Evolutionary conservation across 2,888 invertebrate genomes (phyloP).

Genomic region (Galerucella nymphaeae): DNA sequence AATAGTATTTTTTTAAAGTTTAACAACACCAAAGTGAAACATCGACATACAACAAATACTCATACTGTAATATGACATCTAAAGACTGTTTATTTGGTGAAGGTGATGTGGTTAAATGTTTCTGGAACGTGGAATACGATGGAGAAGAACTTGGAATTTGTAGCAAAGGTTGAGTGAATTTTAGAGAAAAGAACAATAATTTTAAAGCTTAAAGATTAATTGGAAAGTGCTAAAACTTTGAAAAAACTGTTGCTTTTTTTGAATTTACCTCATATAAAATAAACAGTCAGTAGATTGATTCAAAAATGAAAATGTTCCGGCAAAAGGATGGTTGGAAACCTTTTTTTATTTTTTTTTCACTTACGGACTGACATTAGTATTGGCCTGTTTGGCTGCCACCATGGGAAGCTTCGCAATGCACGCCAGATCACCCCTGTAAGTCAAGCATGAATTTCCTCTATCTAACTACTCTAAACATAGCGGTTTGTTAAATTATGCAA

Average conservation of each 20-base stretch:
- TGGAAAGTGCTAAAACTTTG: no score
- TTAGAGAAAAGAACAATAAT: no score
- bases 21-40: conserved; percentile 6
- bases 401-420: conserved; percentile 61
- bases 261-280: not conserved
- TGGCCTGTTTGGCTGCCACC: conserved; percentile 51
- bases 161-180: no score
- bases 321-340: conserved; percentile 43
- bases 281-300: conserved; percentile 17
- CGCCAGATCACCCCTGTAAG: conserved; percentile 70
- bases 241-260: not conserved
- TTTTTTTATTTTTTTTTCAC: conserved; percentile 31
- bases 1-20: not conserved
- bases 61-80: not conserved
- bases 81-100: conserved; percentile 10
- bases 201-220: no score
- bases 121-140: not conserved
- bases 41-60: conserved; percentile 13
- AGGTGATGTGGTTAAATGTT: not conserved
- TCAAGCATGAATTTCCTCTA: conserved; percentile 58
- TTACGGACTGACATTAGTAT: conserved; percentile 61
- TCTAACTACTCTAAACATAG: conserved; percentile 56
- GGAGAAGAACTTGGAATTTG: not conserved
- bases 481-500: conserved; percentile 15
- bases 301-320: conserved; percentile 32